phyloP scores from a whole-genome alignment of 2,888 invertebrate genomes.

The Mycalesis mineus region DNA sequence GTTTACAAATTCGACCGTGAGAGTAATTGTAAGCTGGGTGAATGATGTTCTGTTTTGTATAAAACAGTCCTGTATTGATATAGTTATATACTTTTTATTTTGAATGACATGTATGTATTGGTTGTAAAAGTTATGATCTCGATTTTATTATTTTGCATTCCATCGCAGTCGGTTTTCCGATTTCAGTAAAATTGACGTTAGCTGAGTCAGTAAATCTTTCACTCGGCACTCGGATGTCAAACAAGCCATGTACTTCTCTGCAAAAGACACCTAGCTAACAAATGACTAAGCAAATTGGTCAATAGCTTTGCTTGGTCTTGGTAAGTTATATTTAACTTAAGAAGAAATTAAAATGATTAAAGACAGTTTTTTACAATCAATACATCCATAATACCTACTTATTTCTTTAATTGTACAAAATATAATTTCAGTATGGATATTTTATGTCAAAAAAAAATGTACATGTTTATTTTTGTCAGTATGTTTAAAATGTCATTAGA shows the following conservation, averaged over 20 bases:
- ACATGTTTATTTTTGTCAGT: constrained; percentile 50
- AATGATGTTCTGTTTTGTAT: not conserved
- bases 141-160: too few relatives aligned
- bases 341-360: too few relatives aligned
- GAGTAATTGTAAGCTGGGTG: not conserved
- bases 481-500: constrained; percentile 25
- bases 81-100: not conserved
- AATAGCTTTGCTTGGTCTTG: too few relatives aligned
- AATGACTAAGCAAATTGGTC: too few relatives aligned
- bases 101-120: constrained; percentile 1
- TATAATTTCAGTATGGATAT: constrained; percentile 30
- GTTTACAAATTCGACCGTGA: not conserved
- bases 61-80: not conserved
- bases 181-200: too few relatives aligned
- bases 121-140: not conserved
- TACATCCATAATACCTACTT: not conserved
- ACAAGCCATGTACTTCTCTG: too few relatives aligned
- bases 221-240: too few relatives aligned
- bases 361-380: constrained; percentile 10
- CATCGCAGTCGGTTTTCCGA: too few relatives aligned
- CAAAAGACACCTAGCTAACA: too few relatives aligned
- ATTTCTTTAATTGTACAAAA: constrained; percentile 35
- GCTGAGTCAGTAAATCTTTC: too few relatives aligned
- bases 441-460: not conserved
- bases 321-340: too few relatives aligned